Base-by-base conservation (phyloP, 2,888 invertebrate species). In the Danaus chrysippus region DNA sequence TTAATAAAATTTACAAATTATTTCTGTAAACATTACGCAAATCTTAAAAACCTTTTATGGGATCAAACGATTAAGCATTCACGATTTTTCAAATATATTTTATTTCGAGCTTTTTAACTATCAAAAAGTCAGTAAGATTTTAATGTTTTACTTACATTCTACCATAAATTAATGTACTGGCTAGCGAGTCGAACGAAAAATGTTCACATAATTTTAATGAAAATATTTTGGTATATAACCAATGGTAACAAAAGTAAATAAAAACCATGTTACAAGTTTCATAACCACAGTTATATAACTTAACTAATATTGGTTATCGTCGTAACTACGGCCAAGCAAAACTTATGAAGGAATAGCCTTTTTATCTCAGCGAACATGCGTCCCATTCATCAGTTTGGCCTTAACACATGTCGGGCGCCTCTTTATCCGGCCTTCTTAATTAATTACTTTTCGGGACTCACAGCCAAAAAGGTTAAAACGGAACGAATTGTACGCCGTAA, bases 371-470 rank as follows among this genome's bases (percentile, higher is more conserved):
- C 42, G 58, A 59, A 58, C 66, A 55, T 64, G 64, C 58, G 54
- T 62, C 61, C 65, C 64, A 67, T 68, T 64, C 65, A 67, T 68
- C 68, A 72, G 70, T 64, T 54, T 68, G 68, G 66, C 70, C 70
- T 68, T 61, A 64, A 71, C 75, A 73, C 72, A 69, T 71, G 73
- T 71, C 68, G 67, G 58, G 67, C 69, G 67, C 59, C 56, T 67
- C 70, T 66, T 72, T 64, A 74, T 75, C 72, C 73, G 68, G 71
- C 74, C 74, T 71, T 65, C 73, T 67, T 79, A 78, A 80, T 80
- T 78, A 80, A 80, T 80, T 77, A 76, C 72, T 71, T 73, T 76
- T 68, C 58, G 59, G 68, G 56, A 69, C 66, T 60, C 61, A 53
- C 49, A 61, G 54, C 63, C 65, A 59, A 65, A 67, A 66, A 69